Base-by-base conservation (phyloP, 2,797 vertebrate genomes). In the Okamejei kenojei region DNA sequence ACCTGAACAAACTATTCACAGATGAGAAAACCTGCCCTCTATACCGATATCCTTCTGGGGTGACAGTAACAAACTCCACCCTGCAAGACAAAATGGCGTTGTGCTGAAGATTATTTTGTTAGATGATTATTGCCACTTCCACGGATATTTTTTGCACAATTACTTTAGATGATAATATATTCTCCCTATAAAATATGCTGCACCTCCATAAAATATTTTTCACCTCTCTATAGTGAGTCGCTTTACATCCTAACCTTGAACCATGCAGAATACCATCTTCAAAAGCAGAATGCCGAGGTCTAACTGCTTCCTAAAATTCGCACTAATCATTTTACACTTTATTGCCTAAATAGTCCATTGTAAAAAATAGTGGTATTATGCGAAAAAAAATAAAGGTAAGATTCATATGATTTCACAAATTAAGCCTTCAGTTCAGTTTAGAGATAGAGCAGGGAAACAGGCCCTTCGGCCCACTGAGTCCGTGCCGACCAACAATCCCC, bases 51-150 rank as follows among this genome's bases (percentile, higher is more conserved):
- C 99, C 99, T 94, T 99, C 98, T 0, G 99, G 98, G 0, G 98
- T 99, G 95, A 99, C 98, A 26, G 98, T 99, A 94, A 99, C 98
- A 81, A 97, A 99, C 95, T 99, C 99, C 93, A 99, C 95, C 95
- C 99, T 99, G 93, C 0, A 93, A 88, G 73, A 1, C 68, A 90
- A 92, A 38, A 74, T 74, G 13, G 13, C 3, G 7, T 45, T 91
- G 23, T 38, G 63, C 5, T 38, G 15, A 74, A 35, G 29, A 65
- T 63, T 86, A 88, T 65, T 88, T 35, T 65, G 61, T 2, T 88
- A 8, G n/a, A 32, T 29, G 17, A 65, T 32, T 78, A 2, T 88
- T 65, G 61, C n/a, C 26, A 32, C 32, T 32, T 35, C 4, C 65
- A 21, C 84, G 7, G 7, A 32, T 88, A 17, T 88, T 88, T 68